Evolutionary conservation across 2,888 invertebrate genomes (phyloP).

Genomic region (Lithophane semibrunnea): DNA sequence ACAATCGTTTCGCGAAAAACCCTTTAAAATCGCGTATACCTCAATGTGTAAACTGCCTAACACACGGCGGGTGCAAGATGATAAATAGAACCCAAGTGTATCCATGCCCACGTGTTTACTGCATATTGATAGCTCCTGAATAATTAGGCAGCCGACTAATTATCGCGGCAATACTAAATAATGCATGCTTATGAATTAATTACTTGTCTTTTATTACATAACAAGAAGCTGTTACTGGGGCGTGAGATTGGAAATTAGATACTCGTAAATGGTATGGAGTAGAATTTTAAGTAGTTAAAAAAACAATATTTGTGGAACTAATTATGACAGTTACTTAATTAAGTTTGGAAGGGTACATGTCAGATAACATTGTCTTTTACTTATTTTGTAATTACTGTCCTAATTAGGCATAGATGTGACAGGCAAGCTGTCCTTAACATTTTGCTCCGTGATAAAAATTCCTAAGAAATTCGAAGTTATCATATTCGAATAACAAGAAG

Average conservation of each 20-base stretch:
- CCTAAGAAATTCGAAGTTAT: neutral
- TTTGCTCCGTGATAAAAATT: neutral
- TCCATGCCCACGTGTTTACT: constrained; percentile 60
- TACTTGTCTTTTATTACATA: constrained; percentile 30
- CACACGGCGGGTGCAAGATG: constrained; percentile 54
- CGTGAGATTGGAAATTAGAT: constrained; percentile 30
- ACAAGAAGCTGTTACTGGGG: constrained; percentile 6
- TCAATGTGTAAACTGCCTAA: constrained; percentile 51
- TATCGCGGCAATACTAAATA: constrained; percentile 50
- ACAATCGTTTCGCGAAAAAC: neutral
- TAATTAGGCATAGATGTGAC: constrained; percentile 44
- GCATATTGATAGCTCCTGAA: constrained; percentile 74
- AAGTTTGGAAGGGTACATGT: constrained; percentile 23
- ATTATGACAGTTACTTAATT: constrained; percentile 40
- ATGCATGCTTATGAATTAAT: constrained; percentile 55
- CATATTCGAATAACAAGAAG: constrained; percentile 4
- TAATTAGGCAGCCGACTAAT: constrained; percentile 66
- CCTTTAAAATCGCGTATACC: constrained; percentile 1
- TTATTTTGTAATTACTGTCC: constrained; percentile 38
- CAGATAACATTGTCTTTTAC: constrained; percentile 23
- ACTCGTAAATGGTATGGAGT: neutral
- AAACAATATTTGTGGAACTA: constrained; percentile 5
- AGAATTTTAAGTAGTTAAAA: constrained; percentile 25
- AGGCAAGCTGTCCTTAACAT: neutral
- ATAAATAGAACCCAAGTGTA: constrained; percentile 58